Percentiles rank a stretch among this genome's conserved stretches.
Conservation (phyloP, 1,140 invertebrate genomes). For the Apis laboriosa region DNA sequence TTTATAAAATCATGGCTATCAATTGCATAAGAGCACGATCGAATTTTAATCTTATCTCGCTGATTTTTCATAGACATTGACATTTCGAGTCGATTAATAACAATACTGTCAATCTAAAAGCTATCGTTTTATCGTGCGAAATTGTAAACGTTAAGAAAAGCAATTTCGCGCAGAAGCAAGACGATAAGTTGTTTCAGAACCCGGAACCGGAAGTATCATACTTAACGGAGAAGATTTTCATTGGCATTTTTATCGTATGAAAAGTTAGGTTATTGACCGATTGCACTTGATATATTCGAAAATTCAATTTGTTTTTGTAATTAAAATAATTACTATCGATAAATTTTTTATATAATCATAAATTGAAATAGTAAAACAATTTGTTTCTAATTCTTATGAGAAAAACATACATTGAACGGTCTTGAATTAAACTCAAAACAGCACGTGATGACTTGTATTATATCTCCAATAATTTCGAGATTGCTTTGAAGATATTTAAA, state of each 20-base stretch:
- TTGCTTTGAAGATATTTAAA: conserved; percentile 1
- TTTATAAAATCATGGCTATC: not conserved
- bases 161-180: conserved; percentile 2
- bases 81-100: not conserved
- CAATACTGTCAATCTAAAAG: not conserved
- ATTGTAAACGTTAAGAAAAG: not conserved
- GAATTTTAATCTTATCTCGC: not conserved
- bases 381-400: not conserved
- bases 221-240: conserved; percentile 13
- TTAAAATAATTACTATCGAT: not conserved
- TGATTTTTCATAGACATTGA: not conserved
- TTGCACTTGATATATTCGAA: not conserved
- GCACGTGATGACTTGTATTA: conserved; percentile 10
- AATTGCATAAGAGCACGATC: not conserved
- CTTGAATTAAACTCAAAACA: not conserved
- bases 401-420: too few species aligned
- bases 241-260: not conserved
- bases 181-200: not conserved
- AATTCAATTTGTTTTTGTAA: not conserved
- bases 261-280: not conserved
- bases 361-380: not conserved
- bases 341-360: too few species aligned
- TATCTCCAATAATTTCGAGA: conserved; percentile 7
- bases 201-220: conserved; percentile 15
- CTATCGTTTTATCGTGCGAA: not conserved